Percentiles rank a stretch among this genome's conserved stretches.
phyloP scores from a whole-genome alignment of 1,140 invertebrate species.

The Bombus huntii region DNA sequence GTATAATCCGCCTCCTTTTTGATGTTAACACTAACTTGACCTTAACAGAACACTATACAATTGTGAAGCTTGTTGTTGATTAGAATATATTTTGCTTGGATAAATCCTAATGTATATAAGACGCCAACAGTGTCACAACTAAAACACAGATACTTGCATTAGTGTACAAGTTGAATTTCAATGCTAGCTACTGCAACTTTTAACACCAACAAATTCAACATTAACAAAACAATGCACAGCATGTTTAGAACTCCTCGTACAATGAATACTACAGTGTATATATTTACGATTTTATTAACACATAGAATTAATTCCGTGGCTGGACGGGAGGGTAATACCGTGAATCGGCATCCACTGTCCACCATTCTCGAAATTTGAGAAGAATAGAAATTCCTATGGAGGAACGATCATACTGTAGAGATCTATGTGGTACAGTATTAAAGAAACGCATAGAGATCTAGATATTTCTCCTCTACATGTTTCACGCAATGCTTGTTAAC shows the following conservation, averaged over 20 bases:
- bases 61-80: not conserved
- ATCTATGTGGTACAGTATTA: slow-evolving; percentile 59
- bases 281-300: not conserved
- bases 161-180: too few species aligned
- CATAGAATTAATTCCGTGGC: not conserved
- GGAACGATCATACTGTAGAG: slow-evolving; percentile 54
- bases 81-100: not conserved
- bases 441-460: not conserved
- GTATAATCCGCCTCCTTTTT: slow-evolving; percentile 20
- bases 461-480: not conserved
- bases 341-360: slow-evolving; percentile 19
- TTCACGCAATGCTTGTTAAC: slow-evolving; percentile 8
- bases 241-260: not conserved
- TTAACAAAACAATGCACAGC: not conserved
- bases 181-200: too few species aligned
- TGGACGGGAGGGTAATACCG: slow-evolving; percentile 23
- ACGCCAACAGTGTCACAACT: too few species aligned
- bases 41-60: too few species aligned
- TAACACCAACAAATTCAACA: too few species aligned
- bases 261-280: too few species aligned
- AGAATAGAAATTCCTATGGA: not conserved
- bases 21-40: not conserved
- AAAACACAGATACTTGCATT: too few species aligned
- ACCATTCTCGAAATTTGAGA: not conserved
- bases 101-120: too few species aligned